phyloP scores from a whole-genome alignment of 2,797 vertebrate genomes.

The Moxostoma hubbsi region DNA sequence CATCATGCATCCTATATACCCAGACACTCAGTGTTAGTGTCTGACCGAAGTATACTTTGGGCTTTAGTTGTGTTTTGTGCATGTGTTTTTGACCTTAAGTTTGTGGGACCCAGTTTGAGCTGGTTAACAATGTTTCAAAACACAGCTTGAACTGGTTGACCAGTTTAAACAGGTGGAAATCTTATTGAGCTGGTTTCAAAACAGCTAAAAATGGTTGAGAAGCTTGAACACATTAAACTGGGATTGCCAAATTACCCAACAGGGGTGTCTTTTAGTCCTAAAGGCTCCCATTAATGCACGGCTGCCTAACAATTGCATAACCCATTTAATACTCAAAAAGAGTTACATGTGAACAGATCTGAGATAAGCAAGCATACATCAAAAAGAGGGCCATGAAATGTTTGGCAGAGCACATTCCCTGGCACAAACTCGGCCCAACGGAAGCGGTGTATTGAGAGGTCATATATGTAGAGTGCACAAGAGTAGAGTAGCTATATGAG shows the following conservation, averaged over 20 bases:
- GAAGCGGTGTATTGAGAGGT: constrained; percentile 18
- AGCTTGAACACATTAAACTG: no score
- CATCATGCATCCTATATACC: no score
- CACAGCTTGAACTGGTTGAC: no score
- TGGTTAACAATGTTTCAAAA: no score
- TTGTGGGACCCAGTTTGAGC: no score
- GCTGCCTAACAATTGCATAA: background rate
- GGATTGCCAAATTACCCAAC: background rate
- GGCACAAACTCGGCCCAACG: background rate
- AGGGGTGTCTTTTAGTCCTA: background rate
- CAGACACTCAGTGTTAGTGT: no score
- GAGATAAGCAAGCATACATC: background rate
- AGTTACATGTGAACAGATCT: background rate
- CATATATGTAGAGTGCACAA: constrained; percentile 27
- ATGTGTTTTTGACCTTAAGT: no score
- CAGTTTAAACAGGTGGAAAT: background rate
- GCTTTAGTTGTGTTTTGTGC: background rate
- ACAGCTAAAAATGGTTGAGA: background rate
- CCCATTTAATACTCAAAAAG: constrained; percentile 8
- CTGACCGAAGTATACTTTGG: no score
- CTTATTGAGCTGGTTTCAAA: background rate
- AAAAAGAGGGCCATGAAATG: background rate
- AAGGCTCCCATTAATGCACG: background rate
- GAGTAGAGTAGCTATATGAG: constrained; percentile 33
- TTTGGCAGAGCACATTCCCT: constrained; percentile 27